phyloP scores from a whole-genome alignment of 2,797 vertebrate genomes.

The Bucorvus abyssinicus region DNA sequence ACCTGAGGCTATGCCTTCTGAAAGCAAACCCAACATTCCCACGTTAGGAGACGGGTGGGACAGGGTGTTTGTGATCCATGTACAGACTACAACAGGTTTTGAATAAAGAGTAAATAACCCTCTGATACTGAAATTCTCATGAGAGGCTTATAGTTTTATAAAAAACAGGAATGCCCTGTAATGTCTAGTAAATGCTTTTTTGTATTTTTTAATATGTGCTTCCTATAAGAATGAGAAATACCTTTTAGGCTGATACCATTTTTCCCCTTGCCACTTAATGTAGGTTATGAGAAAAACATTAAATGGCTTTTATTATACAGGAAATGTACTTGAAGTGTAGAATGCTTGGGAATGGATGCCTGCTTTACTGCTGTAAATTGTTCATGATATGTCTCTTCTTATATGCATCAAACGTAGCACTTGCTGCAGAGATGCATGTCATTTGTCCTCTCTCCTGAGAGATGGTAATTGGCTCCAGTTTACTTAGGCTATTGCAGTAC shows the following conservation, averaged over 20 bases:
- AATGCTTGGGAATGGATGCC: slow-evolving; percentile 12
- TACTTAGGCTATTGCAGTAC: slow-evolving; percentile 53
- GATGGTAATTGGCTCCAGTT: slow-evolving; percentile 50
- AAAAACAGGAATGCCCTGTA: neutral
- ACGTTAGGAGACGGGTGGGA: neutral
- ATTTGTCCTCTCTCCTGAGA: slow-evolving; percentile 60
- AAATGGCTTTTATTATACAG: slow-evolving; percentile 34
- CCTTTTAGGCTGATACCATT: neutral
- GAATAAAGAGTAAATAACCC: neutral
- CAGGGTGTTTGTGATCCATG: neutral
- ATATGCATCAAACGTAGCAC: slow-evolving; percentile 64
- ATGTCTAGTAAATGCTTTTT: neutral
- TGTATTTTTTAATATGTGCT: neutral
- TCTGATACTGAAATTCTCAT: neutral
- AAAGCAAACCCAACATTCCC: neutral
- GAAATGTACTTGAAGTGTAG: slow-evolving; percentile 46
- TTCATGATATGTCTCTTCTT: slow-evolving; percentile 70
- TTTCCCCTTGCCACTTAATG: neutral
- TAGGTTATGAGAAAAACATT: slow-evolving; percentile 13
- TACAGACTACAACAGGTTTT: neutral
- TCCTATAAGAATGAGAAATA: neutral
- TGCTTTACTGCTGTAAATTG: slow-evolving; percentile 68
- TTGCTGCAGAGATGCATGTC: slow-evolving; percentile 58
- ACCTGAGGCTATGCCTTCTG: neutral
- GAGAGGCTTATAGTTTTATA: neutral